Percentiles rank a stretch among this genome's conserved stretches.
Evolutionary conservation across 2,797 vertebrate species (phyloP).

Genomic region (Sitta carolinensis): DNA sequence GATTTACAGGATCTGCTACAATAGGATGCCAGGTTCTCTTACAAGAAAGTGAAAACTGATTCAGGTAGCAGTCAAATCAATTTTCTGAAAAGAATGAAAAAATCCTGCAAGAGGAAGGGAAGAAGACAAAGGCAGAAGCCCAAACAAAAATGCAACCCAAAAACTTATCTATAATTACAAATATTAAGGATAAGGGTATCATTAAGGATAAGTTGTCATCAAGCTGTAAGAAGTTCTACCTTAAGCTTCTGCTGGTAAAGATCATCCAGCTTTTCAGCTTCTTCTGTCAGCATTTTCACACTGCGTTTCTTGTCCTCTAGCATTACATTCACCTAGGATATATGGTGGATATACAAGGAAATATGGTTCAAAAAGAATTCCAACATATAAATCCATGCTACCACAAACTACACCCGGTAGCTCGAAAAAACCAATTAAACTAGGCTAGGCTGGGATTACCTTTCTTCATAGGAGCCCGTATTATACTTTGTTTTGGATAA

Average conservation of each 20-base stretch:
- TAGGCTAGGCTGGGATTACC: not conserved
- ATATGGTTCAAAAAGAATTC: not conserved
- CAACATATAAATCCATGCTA: not conserved
- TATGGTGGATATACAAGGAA: not conserved
- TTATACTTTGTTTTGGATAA: not conserved
- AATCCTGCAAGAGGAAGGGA: not conserved
- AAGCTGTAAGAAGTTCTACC: slow-evolving; percentile 39
- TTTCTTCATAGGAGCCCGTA: not conserved
- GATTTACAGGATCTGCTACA: not conserved
- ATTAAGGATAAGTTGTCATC: not conserved
- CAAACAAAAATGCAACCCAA: not conserved
- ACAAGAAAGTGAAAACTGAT: not conserved
- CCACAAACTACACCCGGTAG: not conserved
- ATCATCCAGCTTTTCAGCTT: slow-evolving; percentile 79
- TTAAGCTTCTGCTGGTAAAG: slow-evolving; percentile 76
- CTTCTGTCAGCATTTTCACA: slow-evolving; percentile 73
- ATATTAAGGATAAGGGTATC: not conserved
- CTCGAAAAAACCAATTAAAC: not conserved
- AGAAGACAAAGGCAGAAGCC: not conserved
- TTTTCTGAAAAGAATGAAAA: not conserved
- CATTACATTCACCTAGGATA: slow-evolving; percentile 74
- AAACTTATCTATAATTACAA: not conserved
- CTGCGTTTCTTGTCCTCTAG: slow-evolving; percentile 70
- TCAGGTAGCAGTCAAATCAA: not conserved
- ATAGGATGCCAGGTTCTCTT: not conserved